Percentiles rank a stretch among this genome's conserved stretches.
Evolutionary conservation across 2,888 invertebrate genomes (phyloP).

Genomic region (Thalpophila matura): DNA sequence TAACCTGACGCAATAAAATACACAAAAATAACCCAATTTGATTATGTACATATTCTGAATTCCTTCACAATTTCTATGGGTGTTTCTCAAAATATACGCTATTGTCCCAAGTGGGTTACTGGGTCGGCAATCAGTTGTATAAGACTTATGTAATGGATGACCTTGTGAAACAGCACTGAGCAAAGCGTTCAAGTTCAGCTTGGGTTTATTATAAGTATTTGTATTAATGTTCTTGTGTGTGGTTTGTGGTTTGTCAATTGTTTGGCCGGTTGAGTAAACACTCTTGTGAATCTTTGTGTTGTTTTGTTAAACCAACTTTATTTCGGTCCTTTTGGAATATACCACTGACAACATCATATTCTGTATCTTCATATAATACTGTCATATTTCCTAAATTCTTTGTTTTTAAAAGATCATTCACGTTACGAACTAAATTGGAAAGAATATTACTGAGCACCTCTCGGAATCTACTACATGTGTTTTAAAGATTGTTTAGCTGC

Average conservation of each 20-base stretch:
- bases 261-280: conserved; percentile 2
- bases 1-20: conserved; percentile 23
- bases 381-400: background rate
- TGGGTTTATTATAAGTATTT: conserved; percentile 34
- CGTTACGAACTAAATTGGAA: background rate
- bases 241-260: conserved; percentile 13
- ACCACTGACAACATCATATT: background rate
- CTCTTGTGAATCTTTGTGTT: background rate
- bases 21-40: conserved; percentile 36
- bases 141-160: conserved; percentile 54
- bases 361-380: background rate
- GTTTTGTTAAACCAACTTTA: conserved; percentile 1
- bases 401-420: background rate
- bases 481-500: conserved; percentile 1
- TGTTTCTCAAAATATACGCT: conserved; percentile 55
- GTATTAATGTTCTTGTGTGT: conserved; percentile 22
- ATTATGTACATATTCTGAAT: conserved; percentile 57
- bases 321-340: background rate
- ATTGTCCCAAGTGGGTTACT: conserved; percentile 57
- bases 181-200: conserved; percentile 60
- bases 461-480: background rate
- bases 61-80: conserved; percentile 50
- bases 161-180: conserved; percentile 55
- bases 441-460: background rate
- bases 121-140: conserved; percentile 50